These are phyloP conservation scores for Urophycis tenuis DNA, from an alignment of 2,797 vertebrate species.

Conservation along the genomic window DNA sequence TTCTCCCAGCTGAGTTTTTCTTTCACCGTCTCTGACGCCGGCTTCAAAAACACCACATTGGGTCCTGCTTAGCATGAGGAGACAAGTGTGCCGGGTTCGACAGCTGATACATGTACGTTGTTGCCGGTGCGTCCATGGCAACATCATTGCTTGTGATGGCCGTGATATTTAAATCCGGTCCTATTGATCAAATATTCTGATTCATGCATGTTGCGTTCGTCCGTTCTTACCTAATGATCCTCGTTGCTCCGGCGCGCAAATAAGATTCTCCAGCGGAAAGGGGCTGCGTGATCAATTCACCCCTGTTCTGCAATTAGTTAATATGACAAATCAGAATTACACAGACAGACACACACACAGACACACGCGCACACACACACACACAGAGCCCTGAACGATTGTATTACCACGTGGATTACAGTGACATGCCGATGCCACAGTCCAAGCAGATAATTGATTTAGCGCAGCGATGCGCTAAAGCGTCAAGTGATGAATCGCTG, in stretches of 20 bases:
- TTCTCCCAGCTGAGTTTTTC: constrained; percentile 21
- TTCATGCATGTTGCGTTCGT: constrained; percentile 19
- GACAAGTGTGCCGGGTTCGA: background rate
- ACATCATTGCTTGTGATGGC: background rate
- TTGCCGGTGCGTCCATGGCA: too few species aligned
- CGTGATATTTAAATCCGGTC: constrained; percentile 11
- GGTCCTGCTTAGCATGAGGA: background rate
- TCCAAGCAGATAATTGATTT: constrained; percentile 20
- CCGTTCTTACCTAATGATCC: constrained; percentile 18
- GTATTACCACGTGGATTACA: constrained; percentile 23
- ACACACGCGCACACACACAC: too few species aligned
- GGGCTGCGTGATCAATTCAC: constrained; percentile 23
- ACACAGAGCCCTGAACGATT: constrained; percentile 23
- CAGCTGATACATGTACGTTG: background rate
- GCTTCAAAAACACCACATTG: background rate
- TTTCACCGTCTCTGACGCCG: background rate
- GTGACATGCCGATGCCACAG: constrained; percentile 19
- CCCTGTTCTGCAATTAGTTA: constrained; percentile 32
- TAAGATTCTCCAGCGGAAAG: constrained; percentile 27
- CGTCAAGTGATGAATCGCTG: constrained; percentile 13
- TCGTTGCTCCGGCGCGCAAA: constrained; percentile 24
- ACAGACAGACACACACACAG: too few species aligned
- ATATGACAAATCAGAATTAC: constrained; percentile 41
- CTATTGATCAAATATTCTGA: constrained; percentile 13
- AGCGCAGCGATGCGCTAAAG: constrained; percentile 17